phyloP scores from a whole-genome alignment of 2,113 vertebrate species.

The Acrocephalus arundinaceus region DNA sequence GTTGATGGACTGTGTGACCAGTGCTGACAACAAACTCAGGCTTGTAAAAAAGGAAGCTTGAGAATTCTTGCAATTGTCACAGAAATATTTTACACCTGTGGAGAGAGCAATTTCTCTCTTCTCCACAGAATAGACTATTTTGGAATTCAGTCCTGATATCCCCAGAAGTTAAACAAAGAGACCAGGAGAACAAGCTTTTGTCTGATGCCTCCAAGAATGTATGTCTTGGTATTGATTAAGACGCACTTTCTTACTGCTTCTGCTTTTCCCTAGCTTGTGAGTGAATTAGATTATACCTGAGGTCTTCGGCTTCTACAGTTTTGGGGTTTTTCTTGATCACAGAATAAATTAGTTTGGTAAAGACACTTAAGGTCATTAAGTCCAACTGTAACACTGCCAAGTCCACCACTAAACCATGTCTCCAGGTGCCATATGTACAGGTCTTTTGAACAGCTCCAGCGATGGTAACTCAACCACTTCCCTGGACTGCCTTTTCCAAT shows the following conservation, averaged over 20 bases:
- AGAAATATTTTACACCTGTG: neutral
- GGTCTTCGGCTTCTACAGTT: neutral
- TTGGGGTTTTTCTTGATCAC: neutral
- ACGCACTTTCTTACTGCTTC: neutral
- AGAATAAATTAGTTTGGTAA: neutral
- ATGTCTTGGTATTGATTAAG: neutral
- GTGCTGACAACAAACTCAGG: neutral
- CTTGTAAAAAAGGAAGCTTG: neutral
- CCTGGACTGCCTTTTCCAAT: neutral
- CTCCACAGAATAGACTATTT: neutral
- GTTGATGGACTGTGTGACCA: neutral
- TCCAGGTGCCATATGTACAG: accelerated
- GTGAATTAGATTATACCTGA: neutral
- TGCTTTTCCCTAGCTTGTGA: neutral
- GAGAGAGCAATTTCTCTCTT: neutral
- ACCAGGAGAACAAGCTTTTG: neutral
- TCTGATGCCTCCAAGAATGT: neutral
- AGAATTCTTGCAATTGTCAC: neutral
- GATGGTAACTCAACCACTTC: neutral
- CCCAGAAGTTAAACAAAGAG: neutral
- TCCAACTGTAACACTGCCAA: neutral
- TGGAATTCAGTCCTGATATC: neutral
- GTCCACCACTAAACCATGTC: neutral
- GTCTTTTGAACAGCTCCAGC: neutral
- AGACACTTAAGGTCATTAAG: neutral